These are phyloP conservation scores for Liasis olivaceus DNA, from an alignment of 2,797 vertebrate genomes.

Conservation along the genomic window DNA sequence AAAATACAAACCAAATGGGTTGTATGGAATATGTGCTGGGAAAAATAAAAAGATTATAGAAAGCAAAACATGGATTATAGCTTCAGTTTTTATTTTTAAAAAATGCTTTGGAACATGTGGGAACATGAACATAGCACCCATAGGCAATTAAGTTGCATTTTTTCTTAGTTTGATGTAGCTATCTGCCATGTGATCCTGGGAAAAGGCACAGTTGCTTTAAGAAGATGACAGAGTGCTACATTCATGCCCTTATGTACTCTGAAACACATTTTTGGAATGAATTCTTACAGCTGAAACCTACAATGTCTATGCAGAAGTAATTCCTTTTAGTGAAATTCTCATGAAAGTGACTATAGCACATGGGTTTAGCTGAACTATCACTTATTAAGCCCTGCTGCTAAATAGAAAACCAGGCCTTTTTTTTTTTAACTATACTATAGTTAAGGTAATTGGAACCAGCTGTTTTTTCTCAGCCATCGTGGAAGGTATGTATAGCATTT, in stretches of 20 bases:
- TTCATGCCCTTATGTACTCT: not conserved
- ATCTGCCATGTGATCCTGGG: not conserved
- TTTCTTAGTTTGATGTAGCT: not conserved
- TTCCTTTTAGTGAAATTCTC: not conserved
- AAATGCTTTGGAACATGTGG: not conserved
- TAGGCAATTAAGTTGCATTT: not conserved
- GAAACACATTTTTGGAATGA: not conserved
- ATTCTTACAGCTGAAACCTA: constrained; percentile 42
- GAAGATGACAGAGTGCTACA: not conserved
- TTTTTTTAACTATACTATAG: constrained; percentile 61
- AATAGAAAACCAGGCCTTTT: constrained; percentile 69
- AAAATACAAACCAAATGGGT: not conserved
- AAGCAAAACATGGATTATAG: not conserved
- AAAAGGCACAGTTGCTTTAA: not conserved
- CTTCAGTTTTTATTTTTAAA: not conserved
- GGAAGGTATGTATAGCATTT: constrained; percentile 45
- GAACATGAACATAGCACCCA: not conserved
- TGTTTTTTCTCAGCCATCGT: constrained; percentile 73
- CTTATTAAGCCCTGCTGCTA: constrained; percentile 72
- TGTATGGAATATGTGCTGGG: not conserved
- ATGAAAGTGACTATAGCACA: not conserved
- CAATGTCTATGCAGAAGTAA: not conserved
- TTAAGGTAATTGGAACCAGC: constrained; percentile 81
- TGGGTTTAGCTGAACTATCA: not conserved
- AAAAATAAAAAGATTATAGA: not conserved